Base-by-base conservation (phyloP, 1,140 invertebrate species). In the Micrasema longulum region DNA sequence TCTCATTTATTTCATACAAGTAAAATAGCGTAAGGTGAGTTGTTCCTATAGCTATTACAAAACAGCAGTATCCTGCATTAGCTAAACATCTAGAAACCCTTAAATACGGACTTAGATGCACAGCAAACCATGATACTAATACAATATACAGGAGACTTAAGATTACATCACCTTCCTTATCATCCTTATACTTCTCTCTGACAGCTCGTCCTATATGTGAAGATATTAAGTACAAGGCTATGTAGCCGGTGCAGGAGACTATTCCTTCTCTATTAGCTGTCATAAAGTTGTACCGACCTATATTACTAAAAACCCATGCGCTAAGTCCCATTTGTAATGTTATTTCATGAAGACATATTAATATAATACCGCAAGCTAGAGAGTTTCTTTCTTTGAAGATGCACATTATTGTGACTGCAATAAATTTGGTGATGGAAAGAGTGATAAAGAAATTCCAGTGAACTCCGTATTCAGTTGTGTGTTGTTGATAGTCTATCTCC, bases 401-500 rank as follows among this genome's bases (percentile, higher is more conserved):
- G 79, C 80, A 83, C 12, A 91, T 81, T 23, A 92, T 75, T 35
- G 89, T 71, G 23, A 87, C 88, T 20, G 89, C 89, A 18, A 93
- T 77, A 0, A 96, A 79, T 87, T 95, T 96, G 4, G 95, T 91
- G 47, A 92, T 83, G 22, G 93, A 94, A 38, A 99, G 80, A 1
- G 95, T 98, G 68, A 97, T 91, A 79, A 98, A 99, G 80, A 99
- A 99, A 82, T 99, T 99, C 95, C 97, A 97, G 83, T 98, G 96
- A 4, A 93, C 86, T 2, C 97, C 97, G 86, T 99, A 99, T 80
- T 99, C 97, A 5, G 90, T 89, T 0, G 94, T 87, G 81, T 96
- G 93, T 78, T 93, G 90, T 64, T 95, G 92, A 82, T 99, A 99
- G 66, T 93, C 88, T 2, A 91, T 80, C 68, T 86, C 77, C 78